phyloP scores from a whole-genome alignment of 2,113 vertebrate species.

The Eurypyga helias region DNA sequence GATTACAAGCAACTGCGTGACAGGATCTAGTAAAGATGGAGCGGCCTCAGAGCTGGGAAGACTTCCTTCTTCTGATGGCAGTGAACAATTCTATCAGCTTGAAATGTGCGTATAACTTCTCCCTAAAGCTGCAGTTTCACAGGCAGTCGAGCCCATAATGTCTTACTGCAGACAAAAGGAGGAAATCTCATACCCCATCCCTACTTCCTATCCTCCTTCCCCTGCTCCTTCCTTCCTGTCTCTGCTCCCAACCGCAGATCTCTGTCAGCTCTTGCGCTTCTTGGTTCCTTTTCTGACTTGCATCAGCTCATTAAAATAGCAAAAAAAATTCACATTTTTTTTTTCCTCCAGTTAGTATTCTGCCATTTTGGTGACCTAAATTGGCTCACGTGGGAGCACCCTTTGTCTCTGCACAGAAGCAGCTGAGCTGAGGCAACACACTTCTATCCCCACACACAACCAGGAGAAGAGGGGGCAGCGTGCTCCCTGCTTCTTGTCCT shows the following conservation, averaged over 20 bases:
- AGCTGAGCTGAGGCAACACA: not conserved
- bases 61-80: not conserved
- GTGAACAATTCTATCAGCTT: not conserved
- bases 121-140: not conserved
- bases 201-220: not conserved
- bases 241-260: not conserved
- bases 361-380: not conserved
- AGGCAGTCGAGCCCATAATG: not conserved
- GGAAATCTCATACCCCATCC: not conserved
- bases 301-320: not conserved
- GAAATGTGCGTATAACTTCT: not conserved
- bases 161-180: not conserved
- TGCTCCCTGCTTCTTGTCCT: not conserved
- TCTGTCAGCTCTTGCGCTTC: not conserved
- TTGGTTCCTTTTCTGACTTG: not conserved
- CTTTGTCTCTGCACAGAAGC: not conserved
- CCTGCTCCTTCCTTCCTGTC: not conserved
- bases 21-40: not conserved
- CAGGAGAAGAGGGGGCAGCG: not conserved
- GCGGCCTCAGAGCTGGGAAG: not conserved
- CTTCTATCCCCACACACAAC: not conserved
- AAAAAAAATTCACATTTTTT: fast-evolving
- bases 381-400: not conserved
- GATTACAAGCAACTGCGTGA: not conserved
- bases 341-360: not conserved